phyloP scores from a whole-genome alignment of 2,888 invertebrate species.

The Gnatocerus cornutus region DNA sequence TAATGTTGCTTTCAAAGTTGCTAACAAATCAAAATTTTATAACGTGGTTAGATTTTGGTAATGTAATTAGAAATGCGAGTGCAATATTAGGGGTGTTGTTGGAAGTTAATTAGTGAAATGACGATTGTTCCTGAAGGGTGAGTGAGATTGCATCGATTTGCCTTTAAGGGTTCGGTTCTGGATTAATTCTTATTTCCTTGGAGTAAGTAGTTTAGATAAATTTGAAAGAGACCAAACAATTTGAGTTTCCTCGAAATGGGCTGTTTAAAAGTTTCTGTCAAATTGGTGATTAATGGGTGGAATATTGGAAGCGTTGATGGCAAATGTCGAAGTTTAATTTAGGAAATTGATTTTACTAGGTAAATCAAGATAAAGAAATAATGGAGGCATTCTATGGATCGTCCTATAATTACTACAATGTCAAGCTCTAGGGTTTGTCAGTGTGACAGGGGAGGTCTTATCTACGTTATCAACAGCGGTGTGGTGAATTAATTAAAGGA shows the following conservation, averaged over 20 bases:
- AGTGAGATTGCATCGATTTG: conserved; percentile 8
- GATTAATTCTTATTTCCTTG: conserved; percentile 34
- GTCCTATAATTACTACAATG: conserved; percentile 51
- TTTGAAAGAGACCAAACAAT: conserved; percentile 11
- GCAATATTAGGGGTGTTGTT: conserved; percentile 11
- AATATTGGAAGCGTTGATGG: conserved; percentile 38
- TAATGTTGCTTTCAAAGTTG: neutral
- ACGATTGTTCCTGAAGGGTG: conserved; percentile 27
- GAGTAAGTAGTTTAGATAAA: conserved; percentile 32
- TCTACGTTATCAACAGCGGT: conserved; percentile 67
- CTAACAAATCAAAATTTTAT: neutral
- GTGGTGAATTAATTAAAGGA: conserved; percentile 69
- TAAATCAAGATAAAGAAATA: conserved; percentile 50
- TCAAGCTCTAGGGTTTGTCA: conserved; percentile 52
- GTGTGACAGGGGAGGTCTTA: conserved; percentile 65
- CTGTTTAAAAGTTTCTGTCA: conserved; percentile 11
- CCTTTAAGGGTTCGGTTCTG: neutral
- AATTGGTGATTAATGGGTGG: conserved; percentile 43
- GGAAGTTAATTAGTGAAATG: conserved; percentile 29
- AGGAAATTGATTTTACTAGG: conserved; percentile 53
- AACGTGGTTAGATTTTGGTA: too few species aligned
- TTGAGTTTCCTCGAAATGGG: neutral
- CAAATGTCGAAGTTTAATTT: conserved; percentile 56
- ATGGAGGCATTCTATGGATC: conserved; percentile 47
- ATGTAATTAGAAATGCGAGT: too few species aligned